A percentile compares a stretch with the other conserved stretches of the same genome.
These are phyloP conservation scores for Corythaeola cristata DNA, from an alignment of 2,113 vertebrate species.

Conservation along the genomic window DNA sequence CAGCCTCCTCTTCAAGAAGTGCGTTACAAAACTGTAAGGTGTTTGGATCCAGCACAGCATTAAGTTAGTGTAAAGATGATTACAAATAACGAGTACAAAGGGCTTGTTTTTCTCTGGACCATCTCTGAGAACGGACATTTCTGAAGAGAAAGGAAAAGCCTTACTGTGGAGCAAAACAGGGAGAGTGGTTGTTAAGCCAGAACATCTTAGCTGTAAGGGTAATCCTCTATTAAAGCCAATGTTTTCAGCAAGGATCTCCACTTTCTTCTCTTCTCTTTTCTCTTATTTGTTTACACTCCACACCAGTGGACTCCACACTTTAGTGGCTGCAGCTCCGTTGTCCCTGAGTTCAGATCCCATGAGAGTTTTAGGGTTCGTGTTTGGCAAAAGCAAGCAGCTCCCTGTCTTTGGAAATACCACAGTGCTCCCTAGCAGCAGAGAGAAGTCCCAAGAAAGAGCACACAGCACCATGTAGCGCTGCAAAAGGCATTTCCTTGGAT, in stretches of 20 bases:
- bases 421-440: background rate
- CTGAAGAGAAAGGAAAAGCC: background rate
- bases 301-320: background rate
- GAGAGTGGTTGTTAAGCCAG: background rate
- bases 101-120: background rate
- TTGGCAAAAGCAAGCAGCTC: background rate
- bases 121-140: background rate
- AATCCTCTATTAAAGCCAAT: background rate
- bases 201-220: background rate
- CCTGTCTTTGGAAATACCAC: background rate
- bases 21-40: background rate
- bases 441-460: background rate
- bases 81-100: background rate
- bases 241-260: background rate
- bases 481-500: background rate
- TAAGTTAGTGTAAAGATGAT: background rate
- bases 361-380: rapidly evolving
- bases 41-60: background rate
- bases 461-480: background rate
- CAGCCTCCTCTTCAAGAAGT: background rate
- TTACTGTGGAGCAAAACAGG: background rate
- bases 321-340: background rate
- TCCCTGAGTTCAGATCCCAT: rapidly evolving
- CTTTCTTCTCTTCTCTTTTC: background rate
- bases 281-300: background rate